Evolutionary conservation across 2,888 invertebrate species (phyloP).

Genomic region (Hybos culiciformis): DNA sequence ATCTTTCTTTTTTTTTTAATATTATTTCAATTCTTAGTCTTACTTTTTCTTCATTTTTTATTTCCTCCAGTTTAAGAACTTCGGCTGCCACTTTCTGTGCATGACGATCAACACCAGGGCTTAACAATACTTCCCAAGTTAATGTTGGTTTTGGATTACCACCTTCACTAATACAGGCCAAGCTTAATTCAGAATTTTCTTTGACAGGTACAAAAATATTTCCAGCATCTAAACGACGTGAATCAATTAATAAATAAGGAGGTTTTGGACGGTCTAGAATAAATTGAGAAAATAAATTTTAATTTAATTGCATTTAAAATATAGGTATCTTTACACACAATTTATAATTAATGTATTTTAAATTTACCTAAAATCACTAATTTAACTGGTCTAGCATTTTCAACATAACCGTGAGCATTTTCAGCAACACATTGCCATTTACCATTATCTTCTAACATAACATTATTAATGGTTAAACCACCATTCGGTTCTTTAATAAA

Average conservation of each 20-base stretch:
- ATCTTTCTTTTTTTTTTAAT: not conserved
- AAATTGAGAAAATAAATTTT: slow-evolving; percentile 7
- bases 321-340: not conserved
- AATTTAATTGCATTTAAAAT: not conserved
- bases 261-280: slow-evolving; percentile 64
- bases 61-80: slow-evolving; percentile 34
- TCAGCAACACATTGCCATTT: slow-evolving; percentile 58
- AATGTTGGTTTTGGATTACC: slow-evolving; percentile 52
- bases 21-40: slow-evolving; percentile 7
- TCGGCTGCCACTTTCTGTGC: slow-evolving; percentile 39
- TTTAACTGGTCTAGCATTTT: slow-evolving; percentile 49
- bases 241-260: slow-evolving; percentile 76
- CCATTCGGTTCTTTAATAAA: slow-evolving; percentile 35
- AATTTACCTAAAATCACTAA: slow-evolving; percentile 51
- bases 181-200: slow-evolving; percentile 67
- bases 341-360: not conserved
- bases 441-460: slow-evolving; percentile 53
- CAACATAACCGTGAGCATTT: slow-evolving; percentile 45
- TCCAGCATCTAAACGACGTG: slow-evolving; percentile 68
- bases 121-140: slow-evolving; percentile 35
- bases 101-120: slow-evolving; percentile 46
- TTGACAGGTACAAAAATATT: slow-evolving; percentile 79
- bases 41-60: slow-evolving; percentile 35
- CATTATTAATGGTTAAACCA: slow-evolving; percentile 35
- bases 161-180: slow-evolving; percentile 79